Percentiles rank a stretch among this genome's conserved stretches.
These are phyloP conservation scores for Berghia stephanieae DNA, from an alignment of 1,140 invertebrate genomes.

Conservation along the genomic window DNA sequence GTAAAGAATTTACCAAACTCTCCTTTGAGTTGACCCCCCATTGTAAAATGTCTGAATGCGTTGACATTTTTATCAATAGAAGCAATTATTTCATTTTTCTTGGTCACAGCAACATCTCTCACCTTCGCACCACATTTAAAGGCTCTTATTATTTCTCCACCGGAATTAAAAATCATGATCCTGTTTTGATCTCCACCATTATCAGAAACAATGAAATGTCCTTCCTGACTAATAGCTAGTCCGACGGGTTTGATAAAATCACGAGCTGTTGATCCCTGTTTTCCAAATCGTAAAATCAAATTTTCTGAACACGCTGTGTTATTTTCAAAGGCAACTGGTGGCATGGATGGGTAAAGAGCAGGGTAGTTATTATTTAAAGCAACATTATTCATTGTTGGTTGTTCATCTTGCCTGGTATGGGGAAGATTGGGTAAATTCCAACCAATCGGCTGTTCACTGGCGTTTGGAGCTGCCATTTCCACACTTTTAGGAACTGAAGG, in stretches of 20 bases:
- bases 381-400: not conserved
- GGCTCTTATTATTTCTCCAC: slow-evolving; percentile 45
- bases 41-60: slow-evolving; percentile 49
- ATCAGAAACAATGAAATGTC: slow-evolving; percentile 58
- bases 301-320: slow-evolving; percentile 39
- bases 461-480: not conserved
- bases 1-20: slow-evolving; percentile 54
- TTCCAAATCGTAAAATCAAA: slow-evolving; percentile 52
- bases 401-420: not conserved
- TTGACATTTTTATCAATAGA: slow-evolving; percentile 50
- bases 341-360: slow-evolving; percentile 29
- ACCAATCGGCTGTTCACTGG: not conserved
- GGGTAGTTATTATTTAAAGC: not conserved
- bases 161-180: slow-evolving; percentile 53
- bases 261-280: slow-evolving; percentile 47
- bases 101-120: slow-evolving; percentile 50
- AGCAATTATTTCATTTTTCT: slow-evolving; percentile 51
- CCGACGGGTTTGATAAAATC: slow-evolving; percentile 58
- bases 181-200: slow-evolving; percentile 44
- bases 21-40: slow-evolving; percentile 48
- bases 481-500: not conserved
- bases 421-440: not conserved
- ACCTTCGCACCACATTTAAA: slow-evolving; percentile 52
- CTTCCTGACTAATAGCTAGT: slow-evolving; percentile 46
- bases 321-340: slow-evolving; percentile 18